Conservation (phyloP, 2,113 vertebrate species). For the Cinclus mexicanus region DNA sequence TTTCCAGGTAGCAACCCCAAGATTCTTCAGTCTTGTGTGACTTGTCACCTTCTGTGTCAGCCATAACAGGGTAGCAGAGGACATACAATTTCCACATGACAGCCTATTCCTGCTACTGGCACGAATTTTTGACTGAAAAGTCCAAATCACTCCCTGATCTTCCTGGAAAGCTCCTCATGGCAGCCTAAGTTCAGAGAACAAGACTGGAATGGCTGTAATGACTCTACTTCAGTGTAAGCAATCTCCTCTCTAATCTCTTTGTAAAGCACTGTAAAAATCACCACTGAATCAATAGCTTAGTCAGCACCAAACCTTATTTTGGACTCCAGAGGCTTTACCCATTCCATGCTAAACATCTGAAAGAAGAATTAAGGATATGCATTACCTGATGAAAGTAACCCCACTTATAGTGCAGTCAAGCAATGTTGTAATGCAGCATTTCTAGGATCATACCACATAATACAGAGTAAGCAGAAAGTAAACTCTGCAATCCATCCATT, state of each 20-base stretch:
- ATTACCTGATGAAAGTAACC: background rate
- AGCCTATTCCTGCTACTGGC: background rate
- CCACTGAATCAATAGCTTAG: background rate
- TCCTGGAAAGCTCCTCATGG: background rate
- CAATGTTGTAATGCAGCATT: background rate
- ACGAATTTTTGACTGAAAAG: background rate
- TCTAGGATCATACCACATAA: background rate
- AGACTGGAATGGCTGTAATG: background rate
- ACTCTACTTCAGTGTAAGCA: background rate
- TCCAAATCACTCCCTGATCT: background rate
- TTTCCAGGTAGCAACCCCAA: background rate
- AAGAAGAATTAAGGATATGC: background rate
- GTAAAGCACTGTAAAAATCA: background rate
- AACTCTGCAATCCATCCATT: background rate
- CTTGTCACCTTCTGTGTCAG: background rate
- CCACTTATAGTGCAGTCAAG: background rate
- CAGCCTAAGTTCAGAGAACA: background rate
- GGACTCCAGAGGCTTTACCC: background rate
- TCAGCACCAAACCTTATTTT: background rate
- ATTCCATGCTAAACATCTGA: background rate
- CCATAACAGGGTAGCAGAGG: background rate
- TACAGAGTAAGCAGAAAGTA: background rate
- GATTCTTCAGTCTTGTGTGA: background rate
- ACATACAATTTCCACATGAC: background rate
- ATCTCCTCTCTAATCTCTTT: background rate